A percentile compares a stretch with the other conserved stretches of the same genome.
Conservation (phyloP, 1,140 invertebrate species). For the Cherax quadricarinatus region DNA sequence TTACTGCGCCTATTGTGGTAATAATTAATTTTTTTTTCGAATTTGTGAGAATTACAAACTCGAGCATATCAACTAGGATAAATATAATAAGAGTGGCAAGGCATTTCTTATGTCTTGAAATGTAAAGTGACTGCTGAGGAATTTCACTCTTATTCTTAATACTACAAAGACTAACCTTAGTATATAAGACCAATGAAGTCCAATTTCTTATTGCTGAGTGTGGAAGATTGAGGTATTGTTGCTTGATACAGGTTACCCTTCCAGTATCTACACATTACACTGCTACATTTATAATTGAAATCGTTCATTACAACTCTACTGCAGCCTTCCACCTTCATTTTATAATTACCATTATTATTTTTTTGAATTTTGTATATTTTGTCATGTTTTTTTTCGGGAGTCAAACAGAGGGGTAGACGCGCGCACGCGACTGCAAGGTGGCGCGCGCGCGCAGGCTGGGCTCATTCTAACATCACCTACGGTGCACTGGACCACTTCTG, state of each 20-base stretch:
- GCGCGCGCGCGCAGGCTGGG: not conserved
- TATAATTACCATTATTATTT: not conserved
- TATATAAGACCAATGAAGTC: not conserved
- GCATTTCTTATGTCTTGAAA: not conserved
- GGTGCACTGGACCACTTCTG: too few relatives aligned
- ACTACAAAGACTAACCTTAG: not conserved
- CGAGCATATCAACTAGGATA: too few relatives aligned
- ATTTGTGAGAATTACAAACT: too few relatives aligned
- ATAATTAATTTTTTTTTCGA: too few relatives aligned
- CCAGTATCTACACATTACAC: not conserved
- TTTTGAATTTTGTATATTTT: not conserved
- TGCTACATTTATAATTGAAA: not conserved
- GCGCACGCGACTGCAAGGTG: not conserved
- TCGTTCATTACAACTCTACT: not conserved
- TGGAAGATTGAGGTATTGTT: not conserved
- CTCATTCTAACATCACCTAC: not conserved
- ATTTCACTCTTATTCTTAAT: not conserved
- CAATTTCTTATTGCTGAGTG: not conserved
- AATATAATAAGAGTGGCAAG: not conserved
- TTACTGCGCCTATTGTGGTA: too few relatives aligned
- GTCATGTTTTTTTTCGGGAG: not conserved
- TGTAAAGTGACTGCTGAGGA: not conserved
- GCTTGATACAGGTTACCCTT: constrained; percentile 6
- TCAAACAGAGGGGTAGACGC: not conserved
- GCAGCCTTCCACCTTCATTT: not conserved